Percentiles rank a stretch among this genome's conserved stretches.
Conservation (phyloP, 2,888 invertebrate genomes). For the Xanthostigma xanthostigma region DNA sequence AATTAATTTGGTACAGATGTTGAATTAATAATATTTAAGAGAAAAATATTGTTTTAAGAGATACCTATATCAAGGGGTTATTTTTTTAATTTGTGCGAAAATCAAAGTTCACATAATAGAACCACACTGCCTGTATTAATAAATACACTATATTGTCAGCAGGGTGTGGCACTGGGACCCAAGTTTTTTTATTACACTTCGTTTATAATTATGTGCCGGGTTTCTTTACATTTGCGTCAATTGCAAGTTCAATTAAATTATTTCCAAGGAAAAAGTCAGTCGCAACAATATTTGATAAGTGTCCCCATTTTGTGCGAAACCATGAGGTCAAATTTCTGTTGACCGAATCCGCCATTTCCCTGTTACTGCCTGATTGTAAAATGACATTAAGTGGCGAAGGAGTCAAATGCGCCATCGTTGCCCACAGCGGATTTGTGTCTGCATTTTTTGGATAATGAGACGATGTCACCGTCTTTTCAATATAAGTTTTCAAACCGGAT, state of each 20-base stretch:
- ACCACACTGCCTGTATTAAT: too few species aligned
- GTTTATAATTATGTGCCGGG: background rate
- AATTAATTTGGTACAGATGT: too few species aligned
- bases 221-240: slow-evolving; percentile 29
- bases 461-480: slow-evolving; percentile 26
- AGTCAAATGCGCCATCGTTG: slow-evolving; percentile 62
- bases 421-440: slow-evolving; percentile 35
- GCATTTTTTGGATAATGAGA: slow-evolving; percentile 30
- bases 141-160: too few species aligned
- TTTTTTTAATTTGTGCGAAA: too few species aligned
- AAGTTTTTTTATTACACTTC: too few species aligned
- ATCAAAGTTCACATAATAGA: too few species aligned
- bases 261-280: slow-evolving; percentile 59
- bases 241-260: slow-evolving; percentile 52
- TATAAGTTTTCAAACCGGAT: slow-evolving; percentile 33
- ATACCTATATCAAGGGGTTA: too few species aligned
- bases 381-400: slow-evolving; percentile 48
- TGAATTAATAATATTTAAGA: too few species aligned
- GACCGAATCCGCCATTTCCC: slow-evolving; percentile 46
- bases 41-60: too few species aligned
- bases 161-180: too few species aligned
- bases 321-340: slow-evolving; percentile 56
- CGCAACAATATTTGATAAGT: slow-evolving; percentile 53
- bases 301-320: slow-evolving; percentile 49
- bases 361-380: slow-evolving; percentile 41